Evolutionary conservation across 1,140 invertebrate genomes (phyloP), one percentile per base, ranked within the genome.

Genomic region (Thalassaphorura encarpata): DNA sequence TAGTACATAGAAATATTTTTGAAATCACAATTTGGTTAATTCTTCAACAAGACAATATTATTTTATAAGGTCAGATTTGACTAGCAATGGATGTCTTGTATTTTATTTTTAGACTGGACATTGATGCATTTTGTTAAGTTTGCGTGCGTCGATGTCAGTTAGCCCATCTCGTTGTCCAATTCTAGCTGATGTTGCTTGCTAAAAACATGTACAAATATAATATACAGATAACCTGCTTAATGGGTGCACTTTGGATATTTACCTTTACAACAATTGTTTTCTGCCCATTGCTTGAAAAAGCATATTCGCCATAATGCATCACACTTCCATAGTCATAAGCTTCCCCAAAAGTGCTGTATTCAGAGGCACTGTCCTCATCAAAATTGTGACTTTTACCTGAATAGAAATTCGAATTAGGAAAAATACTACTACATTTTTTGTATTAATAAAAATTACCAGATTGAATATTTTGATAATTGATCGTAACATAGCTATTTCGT

Each of bases 311-410:
- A 21, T 58, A 58, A 28, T 58, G 56, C 56, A 58, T 58, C 13
- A 58, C 50, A 28, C 41, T 46, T 26, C 27, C 50, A 23, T 58
- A 58, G 31, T 58, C 56, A 40, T 58, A 58, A 3, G 56, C 49
- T 16, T 24, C 51, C n/a, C 51, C 51, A 21, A 42, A 52, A 15
- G 29, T 26, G 15, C 28, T 39, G 2, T 36, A 18, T 5, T 45
- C 29, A 29, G 18, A 28, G 3, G 24, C 19, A 1, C 21, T 29
- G 28, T 50, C 24, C 23, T 49, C 36, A 19, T 58, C 28, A 23
- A 52, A 58, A 40, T 58, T 58, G 5, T 29, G 19, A 23, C 52
- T 48, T 5, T 48, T 26, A 27, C 54, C 54, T 40, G 18, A 24
- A 19, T 4, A 41, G 50, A 56, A 26, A 42, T 15, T n/a, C n/a